These are phyloP conservation scores for Nylanderia fulva DNA, from an alignment of 1,140 invertebrate genomes.

Conservation along the genomic window DNA sequence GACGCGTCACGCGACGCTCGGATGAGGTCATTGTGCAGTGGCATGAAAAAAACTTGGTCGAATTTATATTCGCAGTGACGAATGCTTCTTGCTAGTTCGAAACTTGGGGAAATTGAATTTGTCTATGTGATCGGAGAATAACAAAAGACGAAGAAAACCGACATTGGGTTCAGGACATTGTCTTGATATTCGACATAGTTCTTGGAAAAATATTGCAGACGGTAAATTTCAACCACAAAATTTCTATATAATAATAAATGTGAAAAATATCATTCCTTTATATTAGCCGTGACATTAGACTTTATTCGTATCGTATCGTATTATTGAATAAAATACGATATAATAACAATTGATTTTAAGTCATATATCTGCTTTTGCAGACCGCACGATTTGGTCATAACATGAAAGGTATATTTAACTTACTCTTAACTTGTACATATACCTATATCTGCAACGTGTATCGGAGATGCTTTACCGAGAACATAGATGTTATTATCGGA, in stretches of 20 bases:
- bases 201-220: not conserved
- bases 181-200: constrained; percentile 11
- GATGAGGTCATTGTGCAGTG: constrained; percentile 71
- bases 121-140: constrained; percentile 39
- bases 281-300: not conserved
- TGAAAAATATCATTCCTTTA: not conserved
- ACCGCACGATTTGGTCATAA: constrained; percentile 20
- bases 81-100: constrained; percentile 59
- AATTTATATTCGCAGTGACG: constrained; percentile 72
- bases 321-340: constrained; percentile 5
- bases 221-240: not conserved
- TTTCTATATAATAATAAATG: not conserved
- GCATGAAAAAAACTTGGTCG: constrained; percentile 61
- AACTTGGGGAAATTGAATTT: constrained; percentile 37
- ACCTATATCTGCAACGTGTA: not conserved
- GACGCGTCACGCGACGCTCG: constrained; percentile 62
- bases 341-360: not conserved
- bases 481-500: constrained; percentile 60
- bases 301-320: not conserved
- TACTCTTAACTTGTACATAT: not conserved
- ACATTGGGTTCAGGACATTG: constrained; percentile 8
- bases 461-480: constrained; percentile 5
- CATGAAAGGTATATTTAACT: constrained; percentile 26
- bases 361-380: not conserved
- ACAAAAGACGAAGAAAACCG: constrained; percentile 17